A percentile compares a stretch with the other conserved stretches of the same genome.
phyloP scores from a whole-genome alignment of 2,888 invertebrate species.

The Campaea margaritaria region DNA sequence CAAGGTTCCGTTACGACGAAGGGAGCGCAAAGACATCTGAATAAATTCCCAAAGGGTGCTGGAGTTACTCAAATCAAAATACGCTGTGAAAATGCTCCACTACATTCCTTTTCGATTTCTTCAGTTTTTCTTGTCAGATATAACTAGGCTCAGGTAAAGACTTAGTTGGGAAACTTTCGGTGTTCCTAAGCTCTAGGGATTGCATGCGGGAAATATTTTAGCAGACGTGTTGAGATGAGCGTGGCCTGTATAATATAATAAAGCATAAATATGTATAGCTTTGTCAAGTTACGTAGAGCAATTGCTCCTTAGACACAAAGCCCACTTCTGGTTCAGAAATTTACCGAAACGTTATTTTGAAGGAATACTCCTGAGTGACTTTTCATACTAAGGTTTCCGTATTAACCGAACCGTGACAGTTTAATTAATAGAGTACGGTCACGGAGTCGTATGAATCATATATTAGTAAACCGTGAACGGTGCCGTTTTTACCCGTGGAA shows the following conservation, averaged over 20 bases:
- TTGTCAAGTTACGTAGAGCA: not conserved
- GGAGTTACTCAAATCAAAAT: conserved; percentile 1
- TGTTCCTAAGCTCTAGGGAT: not conserved
- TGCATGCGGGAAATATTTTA: not conserved
- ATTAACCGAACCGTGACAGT: no score
- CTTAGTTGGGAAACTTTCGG: not conserved
- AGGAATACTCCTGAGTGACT: no score
- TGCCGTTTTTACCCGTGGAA: no score
- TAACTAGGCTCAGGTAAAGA: not conserved
- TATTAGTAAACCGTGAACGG: no score
- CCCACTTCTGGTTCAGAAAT: no score
- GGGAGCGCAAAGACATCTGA: conserved; percentile 20
- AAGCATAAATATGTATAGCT: not conserved
- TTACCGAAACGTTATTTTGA: no score
- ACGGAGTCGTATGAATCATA: no score
- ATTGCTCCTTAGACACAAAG: not conserved
- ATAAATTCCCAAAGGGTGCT: conserved; percentile 20
- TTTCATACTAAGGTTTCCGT: no score
- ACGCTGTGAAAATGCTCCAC: conserved; percentile 3
- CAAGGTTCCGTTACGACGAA: conserved; percentile 10
- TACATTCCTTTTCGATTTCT: conserved; percentile 1
- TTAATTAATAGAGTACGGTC: no score
- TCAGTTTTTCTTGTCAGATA: not conserved
- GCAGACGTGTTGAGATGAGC: not conserved
- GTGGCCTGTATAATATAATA: not conserved